Evolutionary conservation across 2,113 vertebrate genomes (phyloP), one percentile per base, ranked within the genome.

Genomic region (Sclerurus mexicanus): DNA sequence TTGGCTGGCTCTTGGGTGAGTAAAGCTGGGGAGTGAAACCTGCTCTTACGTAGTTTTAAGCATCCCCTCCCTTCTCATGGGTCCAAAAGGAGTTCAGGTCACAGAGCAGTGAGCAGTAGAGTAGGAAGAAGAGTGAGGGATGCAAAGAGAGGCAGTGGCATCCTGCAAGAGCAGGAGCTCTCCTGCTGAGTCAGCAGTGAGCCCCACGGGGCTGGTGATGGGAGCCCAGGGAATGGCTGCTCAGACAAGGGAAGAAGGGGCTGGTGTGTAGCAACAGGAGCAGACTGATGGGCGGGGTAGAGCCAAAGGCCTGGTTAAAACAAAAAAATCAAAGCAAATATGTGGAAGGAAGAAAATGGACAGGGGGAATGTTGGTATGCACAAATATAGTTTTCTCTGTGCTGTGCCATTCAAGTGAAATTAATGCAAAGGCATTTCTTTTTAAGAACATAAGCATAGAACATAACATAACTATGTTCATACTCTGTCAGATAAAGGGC

Each of bases 161-260:
- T 12, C 25, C 46, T 46, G 37, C 37, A 44, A 64, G 35, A 62
- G 31, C 35, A 33, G 40, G 27, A 79, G 20, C 7, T 76, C 8
- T 4, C 12, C 33, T 46, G 62, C 58, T 46, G 27, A 53, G 19
- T 64, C 44, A 64, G n/a, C 53, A 49, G 2, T 1, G 3, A 74
- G 53, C 8, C 15, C 13, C 1, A 0, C 21, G 2, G 19, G 23
- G 5, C 16, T 44, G 10, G 2, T 17, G 9, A 13, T 50, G 16
- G 12, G 14, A 80, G 5, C 75, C 53, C 27, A n/a, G 30, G 42
- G 18, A 47, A 12, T 18, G 27, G 14, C 62, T 81, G 13, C 28
- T 64, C 4, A 1, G 20, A 23, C 23, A 49, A 69, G n/a, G 44
- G 42, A 21, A 67, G 42, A 84, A 71, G 23, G 14, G 12, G 3